Base-by-base conservation (phyloP, 2,888 invertebrate species). In the Epinotia nisella region DNA sequence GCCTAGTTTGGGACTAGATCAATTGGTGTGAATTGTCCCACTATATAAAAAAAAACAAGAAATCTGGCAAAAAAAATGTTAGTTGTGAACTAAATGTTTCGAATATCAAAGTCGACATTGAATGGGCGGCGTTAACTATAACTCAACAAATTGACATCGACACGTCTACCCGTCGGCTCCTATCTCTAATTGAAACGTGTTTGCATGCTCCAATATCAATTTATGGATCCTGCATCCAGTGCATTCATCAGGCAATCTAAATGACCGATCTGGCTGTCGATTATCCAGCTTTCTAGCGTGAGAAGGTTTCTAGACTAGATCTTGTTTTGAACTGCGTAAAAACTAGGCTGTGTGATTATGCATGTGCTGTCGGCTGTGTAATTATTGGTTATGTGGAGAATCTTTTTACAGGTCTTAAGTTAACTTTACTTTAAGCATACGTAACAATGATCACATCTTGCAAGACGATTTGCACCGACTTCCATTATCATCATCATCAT, bases 271-370 rank as follows among this genome's bases (percentile, higher is more conserved):
- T 21, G 15, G 17, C 51, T n/a, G 39, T 56, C 66, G 66, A 66
- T 66, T 66, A 66, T 41, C 55, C n/a, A 39, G 66, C 66, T 66
- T 66, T 66, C 66, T 66, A 66, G 24, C 55, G 66, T 66, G 66
- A 66, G 66, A 66, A 66, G 49, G 66, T 66, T 66, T 56, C 66
- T 66, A 56, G n/a, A 24, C 66, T 41, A 56, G 41, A 56, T 66
- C 66, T 66, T 56, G 66, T 66, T 65, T 64, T n/a, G 41, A 66
- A 41, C 41, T 66, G n/a, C 15, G 29, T n/a, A 41, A 56, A 39
- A 66, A 19, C 53, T 19, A 39, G 39, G 51, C 64, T 39, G 21
- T 11, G 55, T 66, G 21, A 66, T 66, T 66, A 66, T 41, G 21
- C 59, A 17, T 59, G 24, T 5, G 45, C 45, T 41, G 41, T 2